Evolutionary conservation across 2,113 vertebrate genomes (phyloP), one percentile per base, ranked within the genome.

Genomic region (Amphiprion ocellaris): DNA sequence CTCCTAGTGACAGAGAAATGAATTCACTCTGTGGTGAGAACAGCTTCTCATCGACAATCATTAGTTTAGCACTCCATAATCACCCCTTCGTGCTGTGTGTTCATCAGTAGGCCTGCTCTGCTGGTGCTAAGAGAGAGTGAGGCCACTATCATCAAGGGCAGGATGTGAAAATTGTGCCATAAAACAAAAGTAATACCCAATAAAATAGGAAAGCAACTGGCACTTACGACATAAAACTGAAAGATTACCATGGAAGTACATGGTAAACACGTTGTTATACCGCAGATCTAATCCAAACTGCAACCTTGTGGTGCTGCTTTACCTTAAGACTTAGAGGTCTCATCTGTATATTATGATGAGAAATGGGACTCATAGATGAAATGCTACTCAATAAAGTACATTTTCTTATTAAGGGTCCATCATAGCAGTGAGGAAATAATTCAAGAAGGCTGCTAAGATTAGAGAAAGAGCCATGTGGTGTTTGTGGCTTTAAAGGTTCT

Each of bases 141-240:
- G 89, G 85, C 87, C 86, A 89, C 87, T 89, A 91, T 90, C 89
- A 90, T 87, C 87, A 77, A 90, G 90, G 89, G 83, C 93, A 91
- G 82, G 77, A 89, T 84, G 87, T 88, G 92, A 89, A 93, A 93
- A 94, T 93, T 90, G 91, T 90, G 74, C 89, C 92, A 93, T 94
- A 94, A 94, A 94, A 90, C 93, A 93, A 93, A 94, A 90, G 91
- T 93, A 94, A 93, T 93, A 91, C 90, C 89, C 90, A 92, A 93
- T 94, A 94, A 93, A 94, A 91, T 66, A 92, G 74, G 84, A 87
- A 86, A 89, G 89, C 89, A 92, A 91, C 90, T 89, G 92, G 76
- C 90, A 89, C 85, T 90, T 79, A 58, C 77, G 44, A 87, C 93
- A 93, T 93, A 92, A 94, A 94, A 89, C 80, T 91, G 91, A 94